Base-by-base conservation (phyloP, 2,113 vertebrate genomes). In the Hippoglossus stenolepis region DNA sequence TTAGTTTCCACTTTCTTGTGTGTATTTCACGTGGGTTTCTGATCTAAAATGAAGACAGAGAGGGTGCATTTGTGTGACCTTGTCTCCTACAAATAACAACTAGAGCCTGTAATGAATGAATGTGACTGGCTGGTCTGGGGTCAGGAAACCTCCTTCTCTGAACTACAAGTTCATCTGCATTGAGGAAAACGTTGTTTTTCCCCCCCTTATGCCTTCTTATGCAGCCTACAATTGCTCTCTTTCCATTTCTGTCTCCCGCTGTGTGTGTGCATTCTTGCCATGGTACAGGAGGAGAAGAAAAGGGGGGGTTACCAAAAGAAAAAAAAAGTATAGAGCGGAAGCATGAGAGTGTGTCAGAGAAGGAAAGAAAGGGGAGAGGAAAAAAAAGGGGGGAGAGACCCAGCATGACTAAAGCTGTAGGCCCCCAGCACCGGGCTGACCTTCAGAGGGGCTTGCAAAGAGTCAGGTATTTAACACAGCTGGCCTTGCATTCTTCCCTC, bases 401-500 rank as follows among this genome's bases (percentile, higher is more conserved):
- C 90, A 92, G 92, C 87, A 89, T 91, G 92, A 92, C 94, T 93
- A 89, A 89, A 93, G 91, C 92, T 88, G 83, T 66, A 90, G 90
- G 90, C 88, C 91, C 89, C 90, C 88, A 73, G 79, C 91, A 92
- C 83, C 85, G 82, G 85, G 86, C 92, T 93, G 92, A 93, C 90
- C 94, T 90, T 94, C 90, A 87, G 88, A 93, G 70, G 78, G 62
- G 91, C 88, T 92, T 18, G 91, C 94, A 91, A 82, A 93, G 94
- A 93, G 93, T 94, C 94, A 95, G 93, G 95, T 95, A 95, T 96
- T 95, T 96, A 95, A 80, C 91, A 94, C 91, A 94, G 93, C 90
- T 87, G 60, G 94, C 93, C 93, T 92, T 85, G 83, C 94, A 95
- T 96, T 95, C 95, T 90, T 94, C 92, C 90, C 85, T 85, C 83